Evolutionary conservation across 2,888 invertebrate species (phyloP).

Genomic region (Drosophila borealis): DNA sequence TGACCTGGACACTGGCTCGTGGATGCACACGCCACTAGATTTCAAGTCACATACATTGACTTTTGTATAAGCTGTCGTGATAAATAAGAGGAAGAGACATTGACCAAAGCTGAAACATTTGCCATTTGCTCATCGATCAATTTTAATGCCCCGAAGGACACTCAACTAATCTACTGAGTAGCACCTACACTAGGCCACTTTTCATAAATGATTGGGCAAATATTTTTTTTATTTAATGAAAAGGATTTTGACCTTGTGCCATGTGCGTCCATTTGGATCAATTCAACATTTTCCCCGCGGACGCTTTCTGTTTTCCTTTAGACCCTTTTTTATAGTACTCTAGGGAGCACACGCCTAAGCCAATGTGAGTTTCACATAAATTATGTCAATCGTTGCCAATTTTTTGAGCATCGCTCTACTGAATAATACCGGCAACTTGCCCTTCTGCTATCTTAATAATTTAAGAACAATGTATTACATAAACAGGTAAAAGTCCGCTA

Average conservation of each 20-base stretch:
- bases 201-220: slow-evolving; percentile 60
- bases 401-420: slow-evolving; percentile 61
- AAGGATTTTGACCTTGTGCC: slow-evolving; percentile 49
- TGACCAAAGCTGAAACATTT: slow-evolving; percentile 19
- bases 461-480: slow-evolving; percentile 26
- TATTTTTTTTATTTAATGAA: slow-evolving; percentile 52
- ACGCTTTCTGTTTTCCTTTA: slow-evolving; percentile 12
- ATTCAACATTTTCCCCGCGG: slow-evolving; percentile 26
- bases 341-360: slow-evolving; percentile 42
- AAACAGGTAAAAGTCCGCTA: too few relatives aligned
- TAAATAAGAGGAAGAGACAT: neutral
- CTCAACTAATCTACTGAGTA: slow-evolving; percentile 44
- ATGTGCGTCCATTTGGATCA: slow-evolving; percentile 36
- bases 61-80: neutral
- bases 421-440: slow-evolving; percentile 29
- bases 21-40: neutral
- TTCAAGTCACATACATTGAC: neutral
- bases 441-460: slow-evolving; percentile 45
- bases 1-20: too few relatives aligned
- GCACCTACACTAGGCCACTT: slow-evolving; percentile 37
- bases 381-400: slow-evolving; percentile 74
- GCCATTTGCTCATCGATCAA: slow-evolving; percentile 64
- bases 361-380: slow-evolving; percentile 64
- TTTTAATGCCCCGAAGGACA: slow-evolving; percentile 45
- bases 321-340: slow-evolving; percentile 63